phyloP scores from a whole-genome alignment of 2,113 vertebrate genomes.

The Sphaerodactylus townsendi region DNA sequence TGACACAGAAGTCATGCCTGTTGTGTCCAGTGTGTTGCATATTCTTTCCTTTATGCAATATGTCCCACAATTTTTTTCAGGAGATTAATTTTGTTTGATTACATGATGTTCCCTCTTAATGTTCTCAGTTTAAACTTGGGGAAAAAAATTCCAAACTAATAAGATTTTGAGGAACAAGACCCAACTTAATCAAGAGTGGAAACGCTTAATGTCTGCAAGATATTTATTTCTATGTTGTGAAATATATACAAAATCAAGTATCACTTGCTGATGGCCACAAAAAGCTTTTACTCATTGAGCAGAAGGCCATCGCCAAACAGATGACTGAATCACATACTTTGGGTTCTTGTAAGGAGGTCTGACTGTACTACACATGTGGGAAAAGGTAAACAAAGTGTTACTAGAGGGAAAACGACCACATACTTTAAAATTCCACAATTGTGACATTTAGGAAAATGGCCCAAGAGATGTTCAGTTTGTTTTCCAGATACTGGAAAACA shows the following conservation, averaged over 20 bases:
- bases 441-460: slow-evolving; percentile 57
- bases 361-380: slow-evolving; percentile 20
- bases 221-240: slow-evolving; percentile 37
- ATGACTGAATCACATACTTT: slow-evolving; percentile 41
- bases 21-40: background rate
- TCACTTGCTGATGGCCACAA: slow-evolving; percentile 35
- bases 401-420: slow-evolving; percentile 37
- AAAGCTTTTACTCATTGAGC: slow-evolving; percentile 12
- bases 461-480: slow-evolving; percentile 48
- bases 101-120: slow-evolving; percentile 63
- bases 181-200: slow-evolving; percentile 40
- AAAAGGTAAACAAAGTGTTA: slow-evolving; percentile 15
- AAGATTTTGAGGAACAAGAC: slow-evolving; percentile 42
- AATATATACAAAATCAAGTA: slow-evolving; percentile 47
- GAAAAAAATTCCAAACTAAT: slow-evolving; percentile 63
- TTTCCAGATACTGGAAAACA: background rate
- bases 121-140: slow-evolving; percentile 59
- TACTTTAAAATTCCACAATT: slow-evolving; percentile 44
- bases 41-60: slow-evolving; percentile 55
- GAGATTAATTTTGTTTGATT: slow-evolving; percentile 67
- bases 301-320: slow-evolving; percentile 12
- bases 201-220: slow-evolving; percentile 59
- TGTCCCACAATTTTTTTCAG: slow-evolving; percentile 43
- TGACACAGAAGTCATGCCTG: background rate
- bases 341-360: background rate